Evolutionary conservation across 64 coral and sea anemone species (phyloP).

Genomic region (Dendrophyllia cribrosa): DNA sequence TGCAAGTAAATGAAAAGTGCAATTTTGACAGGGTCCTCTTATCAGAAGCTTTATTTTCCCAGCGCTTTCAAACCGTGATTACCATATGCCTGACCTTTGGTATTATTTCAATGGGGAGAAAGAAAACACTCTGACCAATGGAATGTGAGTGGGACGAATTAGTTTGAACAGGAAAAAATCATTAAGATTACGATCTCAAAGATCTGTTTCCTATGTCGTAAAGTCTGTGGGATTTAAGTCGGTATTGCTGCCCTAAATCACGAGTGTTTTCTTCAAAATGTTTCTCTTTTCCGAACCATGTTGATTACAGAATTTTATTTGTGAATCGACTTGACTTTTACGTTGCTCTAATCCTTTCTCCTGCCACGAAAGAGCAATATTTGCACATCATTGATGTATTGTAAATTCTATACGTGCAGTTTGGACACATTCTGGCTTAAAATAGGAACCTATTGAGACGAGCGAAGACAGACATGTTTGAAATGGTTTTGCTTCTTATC

Average conservation of each 20-base stretch:
- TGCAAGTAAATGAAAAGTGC: too few relatives aligned
- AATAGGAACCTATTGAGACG: neutral
- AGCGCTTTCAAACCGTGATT: neutral
- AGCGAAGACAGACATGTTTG: constrained; percentile 10
- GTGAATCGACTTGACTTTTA: neutral
- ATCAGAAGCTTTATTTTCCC: neutral
- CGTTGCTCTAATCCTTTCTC: neutral
- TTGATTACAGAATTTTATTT: neutral
- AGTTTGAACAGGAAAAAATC: neutral
- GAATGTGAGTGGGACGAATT: neutral
- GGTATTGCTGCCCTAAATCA: neutral
- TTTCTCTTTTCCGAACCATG: neutral
- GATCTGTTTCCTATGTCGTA: neutral
- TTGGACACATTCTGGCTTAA: neutral
- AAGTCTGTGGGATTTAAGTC: neutral
- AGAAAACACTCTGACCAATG: neutral
- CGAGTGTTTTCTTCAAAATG: neutral
- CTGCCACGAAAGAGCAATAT: neutral
- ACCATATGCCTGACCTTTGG: constrained; percentile 22
- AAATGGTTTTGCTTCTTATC: constrained; percentile 5
- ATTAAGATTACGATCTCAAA: constrained; percentile 39
- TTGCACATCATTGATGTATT: neutral
- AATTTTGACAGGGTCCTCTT: neutral
- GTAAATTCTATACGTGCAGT: neutral
- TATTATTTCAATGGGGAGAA: neutral